Evolutionary conservation across 92 coral and sea anemone genomes (phyloP).

Genomic region (Phenganax marumi): DNA sequence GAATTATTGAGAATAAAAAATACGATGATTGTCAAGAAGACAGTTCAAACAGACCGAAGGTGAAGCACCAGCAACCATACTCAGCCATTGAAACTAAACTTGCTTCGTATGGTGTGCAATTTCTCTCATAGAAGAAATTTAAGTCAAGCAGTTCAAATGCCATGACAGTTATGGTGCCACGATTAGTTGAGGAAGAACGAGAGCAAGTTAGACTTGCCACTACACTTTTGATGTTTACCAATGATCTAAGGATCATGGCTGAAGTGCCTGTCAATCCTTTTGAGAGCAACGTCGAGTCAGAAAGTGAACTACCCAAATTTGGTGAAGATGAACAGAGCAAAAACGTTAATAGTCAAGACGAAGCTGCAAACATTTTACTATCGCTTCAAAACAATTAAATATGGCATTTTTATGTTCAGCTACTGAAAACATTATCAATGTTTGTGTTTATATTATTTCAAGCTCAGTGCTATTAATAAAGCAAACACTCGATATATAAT

Average conservation of each 20-base stretch:
- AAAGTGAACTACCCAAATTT: not conserved
- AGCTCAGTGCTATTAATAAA: no score
- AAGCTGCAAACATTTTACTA: constrained; percentile 37
- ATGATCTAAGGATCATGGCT: not conserved
- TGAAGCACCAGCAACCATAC: constrained; percentile 16
- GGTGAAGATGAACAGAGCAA: not conserved
- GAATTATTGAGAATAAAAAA: not conserved
- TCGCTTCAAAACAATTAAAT: constrained; percentile 11
- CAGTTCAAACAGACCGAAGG: not conserved
- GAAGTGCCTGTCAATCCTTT: no score
- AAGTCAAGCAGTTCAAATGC: not conserved
- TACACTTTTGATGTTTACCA: constrained; percentile 27
- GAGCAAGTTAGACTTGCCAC: constrained; percentile 48
- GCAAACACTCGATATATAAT: no score
- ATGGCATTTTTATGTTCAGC: not conserved
- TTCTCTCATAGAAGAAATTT: constrained; percentile 12
- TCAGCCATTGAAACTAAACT: constrained; percentile 42
- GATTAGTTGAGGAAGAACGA: constrained; percentile 39
- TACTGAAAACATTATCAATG: no score
- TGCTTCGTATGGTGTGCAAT: constrained; percentile 38
- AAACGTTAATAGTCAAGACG: not conserved
- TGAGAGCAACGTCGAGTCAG: not conserved
- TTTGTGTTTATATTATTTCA: no score
- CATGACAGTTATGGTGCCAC: constrained; percentile 17
- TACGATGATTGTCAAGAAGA: not conserved